phyloP scores from a whole-genome alignment of 2,888 invertebrate species.

The Luperina nickerlii region DNA sequence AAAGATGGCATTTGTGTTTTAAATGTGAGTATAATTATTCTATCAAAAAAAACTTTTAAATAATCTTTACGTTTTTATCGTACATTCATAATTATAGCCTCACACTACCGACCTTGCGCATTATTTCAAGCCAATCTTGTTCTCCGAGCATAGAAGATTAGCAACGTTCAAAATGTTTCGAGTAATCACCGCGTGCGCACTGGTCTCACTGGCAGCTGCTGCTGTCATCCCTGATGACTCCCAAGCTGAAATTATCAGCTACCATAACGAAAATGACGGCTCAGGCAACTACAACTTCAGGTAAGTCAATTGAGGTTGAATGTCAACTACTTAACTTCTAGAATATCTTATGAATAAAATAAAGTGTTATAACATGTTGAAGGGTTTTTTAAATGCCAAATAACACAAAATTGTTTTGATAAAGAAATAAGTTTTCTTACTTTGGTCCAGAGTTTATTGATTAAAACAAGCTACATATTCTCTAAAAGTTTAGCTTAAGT shows the following conservation, averaged over 20 bases:
- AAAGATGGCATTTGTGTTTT: constrained; percentile 35
- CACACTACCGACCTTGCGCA: constrained; percentile 21
- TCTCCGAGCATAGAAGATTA: constrained; percentile 24
- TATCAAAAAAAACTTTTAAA: constrained; percentile 11
- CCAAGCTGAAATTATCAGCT: constrained; percentile 64
- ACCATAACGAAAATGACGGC: constrained; percentile 64
- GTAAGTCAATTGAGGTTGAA: constrained; percentile 55
- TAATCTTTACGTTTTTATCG: constrained; percentile 10
- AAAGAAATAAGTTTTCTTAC: not conserved
- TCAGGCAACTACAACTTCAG: constrained; percentile 71
- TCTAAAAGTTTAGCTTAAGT: not conserved
- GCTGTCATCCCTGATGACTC: constrained; percentile 59
- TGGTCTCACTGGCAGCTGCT: constrained; percentile 50
- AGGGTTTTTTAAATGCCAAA: not conserved
- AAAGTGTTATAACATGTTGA: too few relatives aligned
- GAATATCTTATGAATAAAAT: constrained; percentile 19
- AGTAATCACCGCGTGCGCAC: constrained; percentile 42
- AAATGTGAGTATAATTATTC: constrained; percentile 26
- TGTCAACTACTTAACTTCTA: constrained; percentile 5
- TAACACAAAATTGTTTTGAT: not conserved
- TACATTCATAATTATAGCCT: constrained; percentile 30
- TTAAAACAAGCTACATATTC: not conserved
- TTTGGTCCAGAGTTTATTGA: not conserved
- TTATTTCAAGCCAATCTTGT: constrained; percentile 22
- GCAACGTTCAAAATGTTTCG: constrained; percentile 47